Conservation (phyloP, 1,140 invertebrate genomes). For the Geopemphigus sp. region DNA sequence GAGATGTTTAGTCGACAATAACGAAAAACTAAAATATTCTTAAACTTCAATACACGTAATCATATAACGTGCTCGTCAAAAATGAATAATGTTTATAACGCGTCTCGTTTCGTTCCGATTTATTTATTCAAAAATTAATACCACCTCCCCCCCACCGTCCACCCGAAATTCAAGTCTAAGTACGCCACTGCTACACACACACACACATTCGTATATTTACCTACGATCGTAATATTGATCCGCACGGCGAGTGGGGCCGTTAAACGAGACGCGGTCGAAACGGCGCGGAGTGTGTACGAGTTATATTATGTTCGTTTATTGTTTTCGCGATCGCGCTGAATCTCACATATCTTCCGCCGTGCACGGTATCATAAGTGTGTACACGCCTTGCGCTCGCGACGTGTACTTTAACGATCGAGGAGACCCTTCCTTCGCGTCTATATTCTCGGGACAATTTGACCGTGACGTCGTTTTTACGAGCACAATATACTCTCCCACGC, state of each 20-base stretch:
- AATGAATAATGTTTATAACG: too few species aligned
- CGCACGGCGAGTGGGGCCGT: background rate
- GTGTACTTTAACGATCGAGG: background rate
- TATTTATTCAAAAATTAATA: too few species aligned
- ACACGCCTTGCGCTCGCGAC: too few species aligned
- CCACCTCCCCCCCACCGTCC: too few species aligned
- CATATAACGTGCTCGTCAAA: too few species aligned
- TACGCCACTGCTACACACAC: too few species aligned
- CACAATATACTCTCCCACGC: slow-evolving; percentile 42
- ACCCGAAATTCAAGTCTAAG: too few species aligned
- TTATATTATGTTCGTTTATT: background rate
- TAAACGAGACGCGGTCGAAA: background rate
- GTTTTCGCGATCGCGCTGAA: slow-evolving; percentile 9
- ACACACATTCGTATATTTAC: too few species aligned
- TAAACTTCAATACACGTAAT: too few species aligned
- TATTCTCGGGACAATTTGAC: slow-evolving; percentile 29
- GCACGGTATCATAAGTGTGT: background rate
- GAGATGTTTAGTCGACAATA: too few species aligned
- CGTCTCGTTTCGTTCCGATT: too few species aligned
- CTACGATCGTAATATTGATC: slow-evolving; percentile 4
- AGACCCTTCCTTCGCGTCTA: slow-evolving; percentile 1
- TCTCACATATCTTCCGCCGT: background rate
- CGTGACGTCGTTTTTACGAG: slow-evolving; percentile 41
- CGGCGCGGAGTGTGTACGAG: background rate
- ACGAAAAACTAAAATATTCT: too few species aligned